phyloP scores from a whole-genome alignment of 23 tunicate species.

The Botrylloides violaceus region DNA sequence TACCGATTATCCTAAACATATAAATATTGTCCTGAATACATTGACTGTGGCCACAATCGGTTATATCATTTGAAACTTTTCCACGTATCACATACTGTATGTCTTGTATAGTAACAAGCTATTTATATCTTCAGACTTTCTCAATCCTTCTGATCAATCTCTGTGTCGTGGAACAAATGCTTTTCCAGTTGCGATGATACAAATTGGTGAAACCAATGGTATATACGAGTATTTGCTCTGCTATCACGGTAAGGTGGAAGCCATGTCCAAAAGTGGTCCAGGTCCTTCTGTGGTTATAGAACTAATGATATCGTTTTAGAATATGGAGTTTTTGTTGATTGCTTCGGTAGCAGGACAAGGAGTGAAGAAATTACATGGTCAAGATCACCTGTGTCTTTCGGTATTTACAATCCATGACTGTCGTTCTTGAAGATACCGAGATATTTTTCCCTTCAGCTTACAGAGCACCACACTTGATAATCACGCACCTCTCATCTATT shows the following conservation, averaged over 20 bases:
- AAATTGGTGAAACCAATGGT: slow-evolving; percentile 43
- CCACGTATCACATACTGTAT: no score
- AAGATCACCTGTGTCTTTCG: slow-evolving; percentile 65
- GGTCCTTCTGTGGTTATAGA: no score
- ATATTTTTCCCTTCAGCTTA: slow-evolving; percentile 26
- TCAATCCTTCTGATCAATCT: not conserved
- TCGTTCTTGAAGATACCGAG: not conserved
- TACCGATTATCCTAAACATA: no score
- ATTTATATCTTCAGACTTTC: no score
- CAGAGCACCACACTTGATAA: slow-evolving; percentile 54
- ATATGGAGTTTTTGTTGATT: slow-evolving; percentile 88
- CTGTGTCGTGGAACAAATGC: not conserved
- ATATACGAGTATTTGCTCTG: slow-evolving; percentile 76
- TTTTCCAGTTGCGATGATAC: slow-evolving; percentile 70
- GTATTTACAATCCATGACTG: slow-evolving; percentile 14
- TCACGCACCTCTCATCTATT: slow-evolving; percentile 71
- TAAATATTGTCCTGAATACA: no score
- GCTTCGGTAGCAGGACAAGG: slow-evolving; percentile 64
- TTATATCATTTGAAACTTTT: no score
- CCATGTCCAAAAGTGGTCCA: no score
- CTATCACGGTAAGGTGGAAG: slow-evolving; percentile 49
- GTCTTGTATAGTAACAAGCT: no score
- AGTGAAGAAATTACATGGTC: slow-evolving; percentile 64
- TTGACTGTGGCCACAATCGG: no score
- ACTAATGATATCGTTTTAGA: no score